Conservation (phyloP, 2,113 vertebrate genomes). For the Corythornis madagascariensis region DNA sequence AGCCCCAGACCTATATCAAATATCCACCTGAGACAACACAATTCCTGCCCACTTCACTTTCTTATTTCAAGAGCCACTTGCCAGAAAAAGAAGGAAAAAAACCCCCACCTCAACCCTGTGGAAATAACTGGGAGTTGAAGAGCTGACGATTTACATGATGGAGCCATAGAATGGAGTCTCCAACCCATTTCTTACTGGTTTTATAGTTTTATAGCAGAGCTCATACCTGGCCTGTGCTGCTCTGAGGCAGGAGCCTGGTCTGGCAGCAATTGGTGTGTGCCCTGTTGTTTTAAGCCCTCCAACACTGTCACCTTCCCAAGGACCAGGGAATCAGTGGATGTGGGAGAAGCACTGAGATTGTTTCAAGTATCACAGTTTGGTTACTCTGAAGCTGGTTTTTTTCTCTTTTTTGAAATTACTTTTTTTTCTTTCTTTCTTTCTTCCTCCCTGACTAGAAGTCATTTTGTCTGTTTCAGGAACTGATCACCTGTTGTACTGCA, state of each 20-base stretch:
- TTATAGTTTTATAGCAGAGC: neutral
- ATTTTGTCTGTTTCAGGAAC: neutral
- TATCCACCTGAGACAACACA: too few species aligned
- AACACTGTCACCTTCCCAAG: neutral
- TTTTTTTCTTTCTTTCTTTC: neutral
- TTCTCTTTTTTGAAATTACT: too few species aligned
- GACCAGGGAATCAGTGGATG: neutral
- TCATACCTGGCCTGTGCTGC: neutral
- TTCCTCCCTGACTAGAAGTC: neutral
- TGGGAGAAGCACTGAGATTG: neutral
- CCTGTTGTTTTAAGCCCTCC: neutral
- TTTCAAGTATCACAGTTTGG: neutral
- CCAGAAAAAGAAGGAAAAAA: neutral
- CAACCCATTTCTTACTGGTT: neutral
- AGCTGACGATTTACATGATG: fast-evolving
- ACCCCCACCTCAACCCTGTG: fast-evolving
- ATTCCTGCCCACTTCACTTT: neutral
- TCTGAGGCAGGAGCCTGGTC: neutral
- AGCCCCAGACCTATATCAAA: neutral
- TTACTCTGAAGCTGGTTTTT: neutral
- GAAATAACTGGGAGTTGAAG: neutral
- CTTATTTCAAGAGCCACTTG: neutral
- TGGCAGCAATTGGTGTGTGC: neutral
- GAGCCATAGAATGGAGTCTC: neutral
- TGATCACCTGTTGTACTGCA: neutral